Base-by-base conservation (phyloP, 2,113 vertebrate genomes). In the Eidolon helvum region DNA sequence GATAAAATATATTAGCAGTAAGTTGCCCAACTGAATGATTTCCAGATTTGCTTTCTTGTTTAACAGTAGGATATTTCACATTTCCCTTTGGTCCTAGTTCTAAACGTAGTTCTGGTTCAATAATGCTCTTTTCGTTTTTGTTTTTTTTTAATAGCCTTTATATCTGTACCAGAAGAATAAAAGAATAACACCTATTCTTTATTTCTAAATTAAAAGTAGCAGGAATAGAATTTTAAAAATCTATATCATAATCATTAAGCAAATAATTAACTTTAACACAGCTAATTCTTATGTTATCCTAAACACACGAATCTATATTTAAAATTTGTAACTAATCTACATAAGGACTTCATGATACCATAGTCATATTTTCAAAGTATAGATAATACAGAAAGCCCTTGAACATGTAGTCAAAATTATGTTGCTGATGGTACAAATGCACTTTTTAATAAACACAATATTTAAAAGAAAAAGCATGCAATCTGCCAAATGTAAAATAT, bases 1-100 rank as follows among this genome's bases (percentile, higher is more conserved):
- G 97, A 95, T 97, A 83, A 98, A 97, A 95, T 90, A 66, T 93
- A 95, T 94, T 92, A 97, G 89, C 94, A 97, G 87, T 88, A 92
- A 93, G 83, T 94, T 85, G 74, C 63, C 87, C 91, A 89, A 63
- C 59, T 97, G 96, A 79, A 85, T 89, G 43, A 75, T 82, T 93
- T 97, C 92, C 97, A 98, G 79, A 90, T 80, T 95, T 93, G 85
- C 93, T 93, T 92, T 95, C 63, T 95, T 63, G 22, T 87, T 95
- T 90, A 97, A 97, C 87, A 97, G 90, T 90, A 96, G 94, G 80
- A 75, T 91, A 90, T 93, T 80, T 97, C 86, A 97, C 94, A 97
- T 78, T 97, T 97, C 35, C 82, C 74, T 93, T 87, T 87, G 84
- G 87, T 91, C 89, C 55, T 68, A 90, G 43, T 88, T 93, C 65